phyloP scores from a whole-genome alignment of 2,888 invertebrate species.

The Branchellion lobata region DNA sequence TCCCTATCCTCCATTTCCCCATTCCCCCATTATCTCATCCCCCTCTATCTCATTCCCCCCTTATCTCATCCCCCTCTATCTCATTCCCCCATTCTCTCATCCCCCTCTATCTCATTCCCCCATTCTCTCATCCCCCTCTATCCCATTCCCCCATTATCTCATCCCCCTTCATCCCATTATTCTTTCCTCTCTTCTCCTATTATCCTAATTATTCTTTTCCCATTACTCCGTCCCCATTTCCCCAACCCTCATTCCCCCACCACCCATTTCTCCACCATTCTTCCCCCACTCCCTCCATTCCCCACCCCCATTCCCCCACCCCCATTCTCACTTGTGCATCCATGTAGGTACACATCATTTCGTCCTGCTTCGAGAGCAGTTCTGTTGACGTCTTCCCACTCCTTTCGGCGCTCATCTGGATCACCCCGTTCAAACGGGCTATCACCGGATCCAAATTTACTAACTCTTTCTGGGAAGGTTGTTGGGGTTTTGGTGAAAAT shows the following conservation, averaged over 20 bases:
- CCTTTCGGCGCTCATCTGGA: constrained; percentile 55
- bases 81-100: too few species aligned
- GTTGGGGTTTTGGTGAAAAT: too few species aligned
- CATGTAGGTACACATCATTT: constrained; percentile 58
- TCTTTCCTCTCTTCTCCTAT: too few species aligned
- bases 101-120: too few species aligned
- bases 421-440: constrained; percentile 57
- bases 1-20: too few species aligned
- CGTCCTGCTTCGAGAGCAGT: constrained; percentile 56
- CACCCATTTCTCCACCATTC: background rate
- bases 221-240: background rate
- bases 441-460: constrained; percentile 58
- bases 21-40: too few species aligned
- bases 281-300: background rate
- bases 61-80: too few species aligned
- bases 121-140: too few species aligned
- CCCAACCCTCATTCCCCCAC: background rate
- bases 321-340: constrained; percentile 52
- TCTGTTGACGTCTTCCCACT: constrained; percentile 52
- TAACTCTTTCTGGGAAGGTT: constrained; percentile 56
- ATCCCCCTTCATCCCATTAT: too few species aligned
- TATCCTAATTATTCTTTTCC: too few species aligned
- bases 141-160: too few species aligned
- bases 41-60: too few species aligned
- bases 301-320: background rate